A percentile compares a stretch with the other conserved stretches of the same genome.
phyloP scores from a whole-genome alignment of 23 tunicate genomes.

The Styela clava region DNA sequence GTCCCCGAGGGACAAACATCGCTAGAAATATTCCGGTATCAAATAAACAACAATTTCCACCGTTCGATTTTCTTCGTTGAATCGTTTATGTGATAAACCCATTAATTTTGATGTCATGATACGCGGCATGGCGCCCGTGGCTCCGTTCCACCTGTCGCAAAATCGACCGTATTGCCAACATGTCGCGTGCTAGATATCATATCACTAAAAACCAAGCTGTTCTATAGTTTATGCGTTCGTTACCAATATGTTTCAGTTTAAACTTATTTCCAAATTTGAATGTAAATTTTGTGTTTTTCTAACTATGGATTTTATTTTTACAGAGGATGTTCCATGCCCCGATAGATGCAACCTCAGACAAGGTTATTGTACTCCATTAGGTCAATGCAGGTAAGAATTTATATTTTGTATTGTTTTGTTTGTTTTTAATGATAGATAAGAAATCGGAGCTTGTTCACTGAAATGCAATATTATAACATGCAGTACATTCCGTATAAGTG shows the following conservation, averaged over 20 bases:
- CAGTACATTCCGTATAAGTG: no score
- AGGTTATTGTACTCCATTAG: slow-evolving; percentile 36
- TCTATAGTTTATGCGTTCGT: no score
- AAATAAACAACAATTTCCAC: neutral
- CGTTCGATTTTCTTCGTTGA: neutral
- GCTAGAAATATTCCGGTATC: neutral
- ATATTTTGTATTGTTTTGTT: neutral
- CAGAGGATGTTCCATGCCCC: slow-evolving; percentile 28
- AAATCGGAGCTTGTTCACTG: slow-evolving; percentile 4
- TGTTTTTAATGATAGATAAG: neutral
- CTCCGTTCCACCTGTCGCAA: neutral
- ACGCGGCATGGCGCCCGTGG: neutral
- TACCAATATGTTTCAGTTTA: no score
- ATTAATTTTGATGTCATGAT: neutral
- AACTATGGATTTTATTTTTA: no score
- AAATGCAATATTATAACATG: neutral
- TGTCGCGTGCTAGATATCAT: neutral
- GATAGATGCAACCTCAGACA: slow-evolving; percentile 44
- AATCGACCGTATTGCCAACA: neutral
- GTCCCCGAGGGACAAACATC: neutral
- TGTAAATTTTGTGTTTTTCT: no score
- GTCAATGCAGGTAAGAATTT: slow-evolving; percentile 44
- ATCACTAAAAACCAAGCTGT: no score
- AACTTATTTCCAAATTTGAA: no score
- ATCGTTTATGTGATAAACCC: neutral